A percentile compares a stretch with the other conserved stretches of the same genome.
These are phyloP conservation scores for Chrysolina oricalcia DNA, from an alignment of 2,888 invertebrate genomes.

Conservation along the genomic window DNA sequence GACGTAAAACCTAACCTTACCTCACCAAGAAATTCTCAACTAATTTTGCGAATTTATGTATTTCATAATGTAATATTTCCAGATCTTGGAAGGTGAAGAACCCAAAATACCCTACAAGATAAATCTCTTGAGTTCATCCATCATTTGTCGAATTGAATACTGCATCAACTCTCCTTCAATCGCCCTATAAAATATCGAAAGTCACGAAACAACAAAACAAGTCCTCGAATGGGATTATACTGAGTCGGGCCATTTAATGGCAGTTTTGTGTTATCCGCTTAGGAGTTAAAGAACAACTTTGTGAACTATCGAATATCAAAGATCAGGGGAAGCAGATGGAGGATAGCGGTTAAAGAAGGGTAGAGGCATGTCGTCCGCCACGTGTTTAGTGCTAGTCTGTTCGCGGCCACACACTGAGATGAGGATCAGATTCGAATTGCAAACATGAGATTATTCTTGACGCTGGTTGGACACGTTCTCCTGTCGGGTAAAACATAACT, in stretches of 20 bases:
- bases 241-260: slow-evolving; percentile 61
- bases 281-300: slow-evolving; percentile 58
- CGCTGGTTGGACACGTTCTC: slow-evolving; percentile 26
- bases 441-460: slow-evolving; percentile 27
- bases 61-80: too few relatives aligned
- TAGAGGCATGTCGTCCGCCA: slow-evolving; percentile 24
- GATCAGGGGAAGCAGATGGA: slow-evolving; percentile 53
- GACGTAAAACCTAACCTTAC: too few relatives aligned
- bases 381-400: slow-evolving; percentile 24
- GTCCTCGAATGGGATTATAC: slow-evolving; percentile 23
- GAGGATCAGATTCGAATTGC: slow-evolving; percentile 12
- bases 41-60: too few relatives aligned
- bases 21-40: too few relatives aligned
- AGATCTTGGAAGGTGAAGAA: too few relatives aligned
- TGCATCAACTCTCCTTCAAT: too few relatives aligned
- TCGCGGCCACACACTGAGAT: slow-evolving; percentile 30
- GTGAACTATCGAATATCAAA: slow-evolving; percentile 65
- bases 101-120: too few relatives aligned
- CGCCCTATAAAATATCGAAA: background rate
- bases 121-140: too few relatives aligned
- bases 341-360: slow-evolving; percentile 20
- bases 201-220: slow-evolving; percentile 13
- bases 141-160: too few relatives aligned
- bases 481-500: slow-evolving; percentile 6
- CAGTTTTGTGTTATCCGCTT: slow-evolving; percentile 64